Conservation (phyloP, 1,140 invertebrate genomes). For the Araneus ventricosus region DNA sequence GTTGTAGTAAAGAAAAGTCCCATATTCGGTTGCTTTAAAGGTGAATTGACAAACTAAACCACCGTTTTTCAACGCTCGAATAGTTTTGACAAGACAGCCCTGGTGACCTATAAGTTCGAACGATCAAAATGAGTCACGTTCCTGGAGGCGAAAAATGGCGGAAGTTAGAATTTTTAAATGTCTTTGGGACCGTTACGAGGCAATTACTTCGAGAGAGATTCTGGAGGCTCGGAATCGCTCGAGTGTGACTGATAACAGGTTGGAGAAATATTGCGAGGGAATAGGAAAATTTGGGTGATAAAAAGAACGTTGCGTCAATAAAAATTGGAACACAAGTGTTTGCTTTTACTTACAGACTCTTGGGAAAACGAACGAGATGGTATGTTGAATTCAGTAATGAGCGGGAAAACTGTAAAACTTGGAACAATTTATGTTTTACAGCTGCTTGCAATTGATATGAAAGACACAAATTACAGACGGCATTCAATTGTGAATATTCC, state of each 20-base stretch:
- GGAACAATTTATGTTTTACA: neutral
- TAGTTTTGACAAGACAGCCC: neutral
- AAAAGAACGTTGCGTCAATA: neutral
- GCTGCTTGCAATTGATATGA: neutral
- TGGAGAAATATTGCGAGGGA: neutral
- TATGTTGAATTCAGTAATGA: neutral
- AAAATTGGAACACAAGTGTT: neutral
- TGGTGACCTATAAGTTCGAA: neutral
- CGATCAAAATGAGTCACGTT: neutral
- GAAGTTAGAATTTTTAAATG: neutral
- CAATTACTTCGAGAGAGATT: neutral
- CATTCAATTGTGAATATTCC: neutral
- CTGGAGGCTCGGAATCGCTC: neutral
- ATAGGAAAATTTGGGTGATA: neutral
- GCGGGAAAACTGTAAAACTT: neutral
- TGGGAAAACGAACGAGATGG: neutral
- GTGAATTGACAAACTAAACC: too few relatives aligned
- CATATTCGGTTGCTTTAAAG: too few relatives aligned
- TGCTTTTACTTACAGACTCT: neutral
- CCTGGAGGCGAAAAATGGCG: neutral
- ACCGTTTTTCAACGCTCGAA: neutral
- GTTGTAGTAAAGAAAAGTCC: too few relatives aligned
- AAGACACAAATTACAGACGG: neutral
- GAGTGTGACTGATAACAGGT: neutral
- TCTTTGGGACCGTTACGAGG: neutral